These are phyloP conservation scores for Brenthis ino DNA, from an alignment of 2,888 invertebrate species.

Conservation along the genomic window DNA sequence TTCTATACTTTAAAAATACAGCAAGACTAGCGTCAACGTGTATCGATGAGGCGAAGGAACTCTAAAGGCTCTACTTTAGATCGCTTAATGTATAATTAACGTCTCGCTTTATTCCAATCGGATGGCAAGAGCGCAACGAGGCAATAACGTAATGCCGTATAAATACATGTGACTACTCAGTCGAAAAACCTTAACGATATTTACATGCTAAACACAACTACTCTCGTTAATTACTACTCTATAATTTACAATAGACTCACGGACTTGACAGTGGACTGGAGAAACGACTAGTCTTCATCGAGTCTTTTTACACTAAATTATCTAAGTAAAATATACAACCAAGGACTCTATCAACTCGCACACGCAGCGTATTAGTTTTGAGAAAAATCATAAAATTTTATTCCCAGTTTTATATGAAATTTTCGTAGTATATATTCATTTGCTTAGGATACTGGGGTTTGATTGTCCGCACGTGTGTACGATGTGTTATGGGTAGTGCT, in stretches of 20 bases:
- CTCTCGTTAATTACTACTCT: conserved; percentile 13
- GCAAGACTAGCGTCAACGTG: conserved; percentile 4
- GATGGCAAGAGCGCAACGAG: conserved; percentile 6
- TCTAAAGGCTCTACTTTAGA: background rate
- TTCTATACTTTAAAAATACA: conserved; percentile 10
- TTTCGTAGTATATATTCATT: background rate
- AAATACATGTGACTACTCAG: conserved; percentile 42
- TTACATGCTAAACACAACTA: conserved; percentile 31
- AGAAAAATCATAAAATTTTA: background rate
- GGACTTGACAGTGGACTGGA: conserved; percentile 16
- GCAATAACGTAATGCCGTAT: conserved; percentile 14
- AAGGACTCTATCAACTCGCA: background rate
- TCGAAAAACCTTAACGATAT: conserved; percentile 36
- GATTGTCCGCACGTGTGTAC: background rate
- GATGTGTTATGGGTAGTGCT: conserved; percentile 53
- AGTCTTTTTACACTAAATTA: conserved; percentile 17
- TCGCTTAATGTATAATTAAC: no score
- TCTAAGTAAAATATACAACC: conserved; percentile 28
- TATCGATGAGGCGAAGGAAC: conserved; percentile 14
- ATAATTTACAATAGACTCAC: conserved; percentile 22
- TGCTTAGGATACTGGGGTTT: background rate
- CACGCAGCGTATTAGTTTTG: background rate
- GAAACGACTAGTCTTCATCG: conserved; percentile 18
- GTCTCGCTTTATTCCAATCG: background rate
- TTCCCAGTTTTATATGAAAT: conserved; percentile 5